These are phyloP conservation scores for Fragum whitleyi DNA, from an alignment of 2,888 invertebrate species.

Conservation along the genomic window DNA sequence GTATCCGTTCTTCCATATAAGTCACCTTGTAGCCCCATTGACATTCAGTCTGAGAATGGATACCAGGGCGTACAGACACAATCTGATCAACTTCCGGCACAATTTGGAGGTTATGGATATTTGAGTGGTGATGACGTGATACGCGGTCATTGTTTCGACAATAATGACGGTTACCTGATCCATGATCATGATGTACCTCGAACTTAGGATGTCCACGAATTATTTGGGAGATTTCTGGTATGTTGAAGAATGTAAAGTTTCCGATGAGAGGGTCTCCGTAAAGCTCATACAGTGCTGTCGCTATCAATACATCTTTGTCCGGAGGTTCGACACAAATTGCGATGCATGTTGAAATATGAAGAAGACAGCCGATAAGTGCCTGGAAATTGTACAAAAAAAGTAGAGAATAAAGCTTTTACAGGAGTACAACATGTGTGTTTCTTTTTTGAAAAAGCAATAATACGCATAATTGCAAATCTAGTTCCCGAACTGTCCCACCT, in stretches of 20 bases:
- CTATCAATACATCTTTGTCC: not conserved
- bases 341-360: not conserved
- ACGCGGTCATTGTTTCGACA: not conserved
- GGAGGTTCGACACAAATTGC: not conserved
- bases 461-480: too few species aligned
- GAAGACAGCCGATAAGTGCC: not conserved
- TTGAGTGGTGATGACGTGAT: too few species aligned
- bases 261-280: not conserved
- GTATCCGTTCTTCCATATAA: not conserved
- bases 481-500: too few species aligned
- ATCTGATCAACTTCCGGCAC: slow-evolving; percentile 8
- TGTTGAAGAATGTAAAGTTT: slow-evolving; percentile 15
- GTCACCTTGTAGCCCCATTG: not conserved
- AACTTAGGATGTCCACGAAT: not conserved
- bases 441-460: too few species aligned
- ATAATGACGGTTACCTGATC: slow-evolving; percentile 8
- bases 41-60: not conserved
- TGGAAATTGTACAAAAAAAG: too few species aligned
- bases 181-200: not conserved
- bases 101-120: not conserved
- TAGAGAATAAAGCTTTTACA: too few species aligned
- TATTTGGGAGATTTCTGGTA: not conserved
- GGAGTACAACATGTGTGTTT: too few species aligned
- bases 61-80: not conserved
- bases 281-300: not conserved